phyloP scores from a whole-genome alignment of 1,140 invertebrate genomes.

The Drosophila baimaii region DNA sequence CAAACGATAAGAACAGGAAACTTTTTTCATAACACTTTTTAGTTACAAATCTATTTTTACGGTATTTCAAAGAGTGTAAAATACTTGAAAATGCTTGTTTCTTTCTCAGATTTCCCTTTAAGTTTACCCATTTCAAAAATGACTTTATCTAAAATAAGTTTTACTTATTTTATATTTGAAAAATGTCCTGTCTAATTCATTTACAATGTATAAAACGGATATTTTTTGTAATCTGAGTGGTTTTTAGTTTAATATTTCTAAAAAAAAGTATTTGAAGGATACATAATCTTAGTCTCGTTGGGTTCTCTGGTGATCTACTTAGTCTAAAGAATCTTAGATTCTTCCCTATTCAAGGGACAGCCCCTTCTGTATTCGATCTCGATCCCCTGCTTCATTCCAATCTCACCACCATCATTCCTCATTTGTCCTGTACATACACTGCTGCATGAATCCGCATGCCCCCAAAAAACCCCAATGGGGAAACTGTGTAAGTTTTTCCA shows the following conservation, averaged over 20 bases:
- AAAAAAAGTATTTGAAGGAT: neutral
- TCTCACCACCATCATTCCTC: constrained; percentile 12
- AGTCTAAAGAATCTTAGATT: neutral
- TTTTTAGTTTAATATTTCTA: neutral
- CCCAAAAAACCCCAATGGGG: constrained; percentile 18
- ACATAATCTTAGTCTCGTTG: neutral
- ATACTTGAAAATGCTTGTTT: neutral
- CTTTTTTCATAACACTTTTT: neutral
- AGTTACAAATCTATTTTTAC: neutral
- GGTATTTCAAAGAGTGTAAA: neutral
- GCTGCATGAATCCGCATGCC: constrained; percentile 24
- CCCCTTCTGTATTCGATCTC: constrained; percentile 5
- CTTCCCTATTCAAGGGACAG: neutral
- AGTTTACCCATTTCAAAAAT: neutral
- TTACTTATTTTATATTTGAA: neutral
- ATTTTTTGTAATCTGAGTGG: neutral
- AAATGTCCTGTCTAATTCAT: neutral
- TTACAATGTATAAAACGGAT: neutral
- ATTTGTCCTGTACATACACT: constrained; percentile 18
- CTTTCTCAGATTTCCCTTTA: neutral
- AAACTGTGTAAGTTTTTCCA: constrained; percentile 74
- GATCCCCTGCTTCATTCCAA: constrained; percentile 11
- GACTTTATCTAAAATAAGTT: neutral
- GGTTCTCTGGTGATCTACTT: neutral
- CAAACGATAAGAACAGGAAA: neutral